Evolutionary conservation across 2,888 invertebrate genomes (phyloP).

Genomic region (Epistrophe grossulariae): DNA sequence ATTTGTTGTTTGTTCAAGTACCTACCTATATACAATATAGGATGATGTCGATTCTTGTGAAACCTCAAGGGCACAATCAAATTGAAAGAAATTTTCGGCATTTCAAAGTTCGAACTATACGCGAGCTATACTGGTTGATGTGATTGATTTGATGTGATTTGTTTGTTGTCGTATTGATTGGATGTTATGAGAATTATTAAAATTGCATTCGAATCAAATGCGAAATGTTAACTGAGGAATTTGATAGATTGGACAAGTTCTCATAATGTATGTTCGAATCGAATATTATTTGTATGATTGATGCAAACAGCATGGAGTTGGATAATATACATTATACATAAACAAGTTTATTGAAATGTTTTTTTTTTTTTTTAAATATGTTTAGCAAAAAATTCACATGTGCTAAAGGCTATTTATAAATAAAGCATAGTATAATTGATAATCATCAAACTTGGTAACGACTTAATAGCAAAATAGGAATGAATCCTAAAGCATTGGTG

Average conservation of each 20-base stretch:
- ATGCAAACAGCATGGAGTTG: conserved; percentile 29
- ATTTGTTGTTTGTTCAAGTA: conserved; percentile 41
- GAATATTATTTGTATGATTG: conserved; percentile 47
- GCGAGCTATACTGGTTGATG: background rate
- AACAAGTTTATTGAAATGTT: background rate
- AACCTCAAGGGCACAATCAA: conserved; percentile 69
- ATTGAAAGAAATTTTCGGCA: conserved; percentile 65
- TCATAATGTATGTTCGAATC: conserved; percentile 30
- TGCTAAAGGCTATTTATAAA: background rate
- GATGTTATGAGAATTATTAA: conserved; percentile 45
- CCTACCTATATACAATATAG: background rate
- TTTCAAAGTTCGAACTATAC: conserved; percentile 64
- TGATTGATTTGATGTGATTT: conserved; percentile 74
- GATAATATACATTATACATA: background rate
- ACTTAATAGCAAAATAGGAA: too few species aligned
- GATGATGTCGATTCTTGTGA: conserved; percentile 53
- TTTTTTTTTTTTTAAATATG: background rate
- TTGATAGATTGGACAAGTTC: conserved; percentile 71
- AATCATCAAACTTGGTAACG: too few species aligned
- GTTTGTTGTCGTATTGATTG: conserved; percentile 73
- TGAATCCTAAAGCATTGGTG: too few species aligned
- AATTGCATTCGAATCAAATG: conserved; percentile 56
- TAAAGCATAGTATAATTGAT: too few species aligned
- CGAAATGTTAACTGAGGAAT: conserved; percentile 45
- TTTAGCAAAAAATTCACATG: background rate